These are phyloP conservation scores for Tupaia chinensis DNA, from an alignment of 2,113 vertebrate genomes.

Conservation along the genomic window DNA sequence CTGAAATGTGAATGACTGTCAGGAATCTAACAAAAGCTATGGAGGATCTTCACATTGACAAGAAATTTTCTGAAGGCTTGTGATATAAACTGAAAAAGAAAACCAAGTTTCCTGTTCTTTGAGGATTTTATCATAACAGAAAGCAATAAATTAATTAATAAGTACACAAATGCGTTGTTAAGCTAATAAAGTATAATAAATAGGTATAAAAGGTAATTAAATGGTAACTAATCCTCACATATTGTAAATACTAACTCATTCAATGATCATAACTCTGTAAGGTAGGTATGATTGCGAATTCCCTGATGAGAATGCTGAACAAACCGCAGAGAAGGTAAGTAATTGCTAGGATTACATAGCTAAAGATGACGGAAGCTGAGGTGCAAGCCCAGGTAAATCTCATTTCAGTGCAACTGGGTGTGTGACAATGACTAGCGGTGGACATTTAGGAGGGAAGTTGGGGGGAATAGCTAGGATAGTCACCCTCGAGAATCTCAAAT, in stretches of 20 bases:
- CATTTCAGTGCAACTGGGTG: fast-evolving
- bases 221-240: background rate
- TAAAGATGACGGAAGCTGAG: background rate
- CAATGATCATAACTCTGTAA: background rate
- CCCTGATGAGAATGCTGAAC: background rate
- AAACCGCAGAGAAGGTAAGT: background rate
- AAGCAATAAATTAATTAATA: background rate
- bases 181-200: background rate
- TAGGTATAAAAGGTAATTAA: background rate
- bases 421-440: no score
- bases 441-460: background rate
- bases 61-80: background rate
- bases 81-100: background rate
- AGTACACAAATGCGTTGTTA: background rate
- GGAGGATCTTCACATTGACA: background rate
- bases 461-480: no score
- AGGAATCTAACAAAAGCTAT: background rate
- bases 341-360: background rate
- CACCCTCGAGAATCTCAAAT: background rate
- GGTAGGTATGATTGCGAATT: background rate
- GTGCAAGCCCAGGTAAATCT: background rate
- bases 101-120: background rate
- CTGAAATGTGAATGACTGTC: background rate
- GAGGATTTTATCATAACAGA: background rate
- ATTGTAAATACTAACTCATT: background rate